These are phyloP conservation scores for Paratrypauchen microcephalus DNA, from an alignment of 2,797 vertebrate species.

Conservation along the genomic window DNA sequence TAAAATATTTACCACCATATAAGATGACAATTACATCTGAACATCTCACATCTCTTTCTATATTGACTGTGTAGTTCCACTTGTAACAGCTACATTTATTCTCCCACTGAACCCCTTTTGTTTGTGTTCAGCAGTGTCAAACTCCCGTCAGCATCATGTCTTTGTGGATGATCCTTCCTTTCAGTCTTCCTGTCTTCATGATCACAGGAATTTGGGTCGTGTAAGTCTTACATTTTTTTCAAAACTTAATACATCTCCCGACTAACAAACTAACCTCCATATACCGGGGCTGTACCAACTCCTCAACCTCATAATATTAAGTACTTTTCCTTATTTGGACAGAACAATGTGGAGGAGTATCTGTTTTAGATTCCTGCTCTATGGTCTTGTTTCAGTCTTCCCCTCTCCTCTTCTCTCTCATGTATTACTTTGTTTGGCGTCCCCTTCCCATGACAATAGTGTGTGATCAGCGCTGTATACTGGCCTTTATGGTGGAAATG, in stretches of 20 bases:
- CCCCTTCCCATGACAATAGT: background rate
- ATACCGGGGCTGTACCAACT: background rate
- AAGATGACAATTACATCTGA: background rate
- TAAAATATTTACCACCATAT: background rate
- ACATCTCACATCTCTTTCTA: background rate
- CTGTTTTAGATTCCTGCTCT: slow-evolving; percentile 14
- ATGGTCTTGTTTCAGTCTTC: background rate
- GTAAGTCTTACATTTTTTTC: slow-evolving; percentile 71
- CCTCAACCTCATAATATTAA: slow-evolving; percentile 10
- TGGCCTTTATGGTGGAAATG: slow-evolving; percentile 15
- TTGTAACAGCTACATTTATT: background rate
- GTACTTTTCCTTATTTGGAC: slow-evolving; percentile 19
- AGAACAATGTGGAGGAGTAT: background rate
- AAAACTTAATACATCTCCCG: background rate
- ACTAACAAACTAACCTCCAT: background rate
- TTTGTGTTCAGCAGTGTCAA: slow-evolving; percentile 2
- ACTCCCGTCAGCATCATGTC: slow-evolving; percentile 72
- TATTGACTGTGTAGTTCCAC: background rate
- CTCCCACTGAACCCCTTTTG: background rate
- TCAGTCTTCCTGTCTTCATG: slow-evolving; percentile 84
- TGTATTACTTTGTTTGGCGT: background rate
- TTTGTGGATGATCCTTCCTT: slow-evolving; percentile 83
- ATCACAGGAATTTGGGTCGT: slow-evolving; percentile 90
- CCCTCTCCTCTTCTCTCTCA: background rate
- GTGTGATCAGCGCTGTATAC: background rate